Conservation (phyloP, 2,113 vertebrate species). For the Ictalurus punctatus region DNA sequence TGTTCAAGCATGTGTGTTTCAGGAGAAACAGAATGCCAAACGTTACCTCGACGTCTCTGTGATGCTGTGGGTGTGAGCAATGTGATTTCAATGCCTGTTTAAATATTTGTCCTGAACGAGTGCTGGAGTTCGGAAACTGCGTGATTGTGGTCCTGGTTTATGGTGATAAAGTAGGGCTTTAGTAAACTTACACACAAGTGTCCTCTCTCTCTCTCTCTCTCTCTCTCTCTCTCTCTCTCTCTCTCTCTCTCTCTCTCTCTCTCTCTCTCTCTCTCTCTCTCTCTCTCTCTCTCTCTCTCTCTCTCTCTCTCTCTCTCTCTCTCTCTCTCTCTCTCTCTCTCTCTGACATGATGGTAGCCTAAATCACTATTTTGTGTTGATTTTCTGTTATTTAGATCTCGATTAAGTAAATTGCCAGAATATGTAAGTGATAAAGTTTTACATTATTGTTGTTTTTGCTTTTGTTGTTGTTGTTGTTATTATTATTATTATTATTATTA, state of each 20-base stretch:
- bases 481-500: too few relatives aligned
- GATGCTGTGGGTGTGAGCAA: background rate
- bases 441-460: too few relatives aligned
- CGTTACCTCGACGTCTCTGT: background rate
- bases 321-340: too few relatives aligned
- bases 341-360: too few relatives aligned
- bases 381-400: too few relatives aligned
- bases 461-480: too few relatives aligned
- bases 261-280: background rate
- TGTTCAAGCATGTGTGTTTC: background rate
- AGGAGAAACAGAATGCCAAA: background rate
- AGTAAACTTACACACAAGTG: background rate
- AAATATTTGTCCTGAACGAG: slow-evolving; percentile 28
- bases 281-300: background rate
- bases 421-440: background rate
- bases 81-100: background rate
- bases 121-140: slow-evolving; percentile 3
- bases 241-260: too few relatives aligned
- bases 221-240: background rate
- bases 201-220: too few relatives aligned
- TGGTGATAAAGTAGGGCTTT: background rate
- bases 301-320: too few relatives aligned
- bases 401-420: background rate
- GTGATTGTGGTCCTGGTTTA: slow-evolving; percentile 8
- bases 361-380: too few relatives aligned